Conservation (phyloP, 2,113 vertebrate genomes). For the Thunnus thynnus region DNA sequence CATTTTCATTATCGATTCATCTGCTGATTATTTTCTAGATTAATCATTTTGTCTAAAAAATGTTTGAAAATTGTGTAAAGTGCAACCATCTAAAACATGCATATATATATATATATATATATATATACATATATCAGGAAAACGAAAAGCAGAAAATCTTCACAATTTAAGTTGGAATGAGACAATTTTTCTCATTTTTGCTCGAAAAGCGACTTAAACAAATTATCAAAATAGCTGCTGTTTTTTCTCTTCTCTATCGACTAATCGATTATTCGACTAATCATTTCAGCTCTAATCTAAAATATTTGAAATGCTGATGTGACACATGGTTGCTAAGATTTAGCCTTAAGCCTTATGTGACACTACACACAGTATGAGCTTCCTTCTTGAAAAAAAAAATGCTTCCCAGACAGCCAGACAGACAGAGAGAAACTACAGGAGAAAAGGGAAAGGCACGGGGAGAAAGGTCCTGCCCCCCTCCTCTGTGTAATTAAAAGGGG, state of each 20-base stretch:
- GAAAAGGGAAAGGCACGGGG: constrained; percentile 42
- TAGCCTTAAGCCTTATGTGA: not conserved
- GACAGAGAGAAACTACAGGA: constrained; percentile 44
- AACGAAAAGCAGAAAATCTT: not conserved
- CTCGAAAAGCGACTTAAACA: no score
- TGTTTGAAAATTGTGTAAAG: no score
- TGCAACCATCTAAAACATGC: not conserved
- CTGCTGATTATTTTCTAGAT: not conserved
- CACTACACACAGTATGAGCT: not conserved
- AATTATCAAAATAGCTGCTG: no score
- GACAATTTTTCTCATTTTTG: no score
- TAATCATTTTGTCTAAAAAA: not conserved
- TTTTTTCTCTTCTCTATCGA: not conserved
- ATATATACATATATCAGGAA: no score
- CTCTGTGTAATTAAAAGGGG: constrained; percentile 98
- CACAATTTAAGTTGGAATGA: not conserved
- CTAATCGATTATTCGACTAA: not conserved
- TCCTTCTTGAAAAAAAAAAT: constrained; percentile 28
- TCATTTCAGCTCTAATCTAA: not conserved
- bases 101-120: no score
- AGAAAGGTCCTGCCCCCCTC: constrained; percentile 84
- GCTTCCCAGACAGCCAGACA: constrained; percentile 36
- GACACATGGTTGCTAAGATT: not conserved
- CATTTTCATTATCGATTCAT: not conserved
- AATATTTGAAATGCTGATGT: constrained; percentile 8